phyloP scores from a whole-genome alignment of 2,113 vertebrate genomes.

The Aphelocoma coerulescens region DNA sequence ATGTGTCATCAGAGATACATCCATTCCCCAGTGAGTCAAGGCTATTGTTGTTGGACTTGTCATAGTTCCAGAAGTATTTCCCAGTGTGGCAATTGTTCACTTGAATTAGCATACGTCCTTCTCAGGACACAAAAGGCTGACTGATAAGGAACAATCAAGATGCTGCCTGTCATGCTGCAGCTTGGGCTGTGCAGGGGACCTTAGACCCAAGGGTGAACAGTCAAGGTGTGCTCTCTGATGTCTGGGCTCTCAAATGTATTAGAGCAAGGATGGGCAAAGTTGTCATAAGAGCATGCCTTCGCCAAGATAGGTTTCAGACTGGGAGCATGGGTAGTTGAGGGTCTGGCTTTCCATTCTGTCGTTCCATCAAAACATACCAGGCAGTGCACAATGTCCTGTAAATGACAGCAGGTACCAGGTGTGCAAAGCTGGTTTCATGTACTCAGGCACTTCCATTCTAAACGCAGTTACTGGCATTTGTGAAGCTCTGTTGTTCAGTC shows the following conservation, averaged over 20 bases:
- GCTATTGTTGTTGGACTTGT: not conserved
- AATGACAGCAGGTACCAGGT: not conserved
- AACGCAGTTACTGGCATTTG: not conserved
- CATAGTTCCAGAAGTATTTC: not conserved
- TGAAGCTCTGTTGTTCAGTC: not conserved
- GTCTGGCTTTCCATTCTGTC: not conserved
- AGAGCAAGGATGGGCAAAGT: not conserved
- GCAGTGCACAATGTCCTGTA: not conserved
- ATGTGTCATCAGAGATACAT: not conserved
- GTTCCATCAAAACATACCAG: not conserved
- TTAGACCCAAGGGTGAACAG: not conserved
- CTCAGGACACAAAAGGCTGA: not conserved
- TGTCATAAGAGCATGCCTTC: not conserved
- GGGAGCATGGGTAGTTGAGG: not conserved
- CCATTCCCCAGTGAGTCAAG: not conserved
- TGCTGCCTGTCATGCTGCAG: not conserved
- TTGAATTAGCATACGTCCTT: not conserved
- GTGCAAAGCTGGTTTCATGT: not conserved
- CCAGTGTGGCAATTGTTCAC: not conserved
- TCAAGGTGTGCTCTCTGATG: not conserved
- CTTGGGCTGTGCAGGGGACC: not conserved
- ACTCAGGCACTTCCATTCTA: not conserved
- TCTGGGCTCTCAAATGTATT: not conserved
- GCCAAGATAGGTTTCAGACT: not conserved
- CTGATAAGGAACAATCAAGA: not conserved